These are phyloP conservation scores for Tapirus indicus DNA, from an alignment of 2,797 vertebrate species.

Conservation along the genomic window DNA sequence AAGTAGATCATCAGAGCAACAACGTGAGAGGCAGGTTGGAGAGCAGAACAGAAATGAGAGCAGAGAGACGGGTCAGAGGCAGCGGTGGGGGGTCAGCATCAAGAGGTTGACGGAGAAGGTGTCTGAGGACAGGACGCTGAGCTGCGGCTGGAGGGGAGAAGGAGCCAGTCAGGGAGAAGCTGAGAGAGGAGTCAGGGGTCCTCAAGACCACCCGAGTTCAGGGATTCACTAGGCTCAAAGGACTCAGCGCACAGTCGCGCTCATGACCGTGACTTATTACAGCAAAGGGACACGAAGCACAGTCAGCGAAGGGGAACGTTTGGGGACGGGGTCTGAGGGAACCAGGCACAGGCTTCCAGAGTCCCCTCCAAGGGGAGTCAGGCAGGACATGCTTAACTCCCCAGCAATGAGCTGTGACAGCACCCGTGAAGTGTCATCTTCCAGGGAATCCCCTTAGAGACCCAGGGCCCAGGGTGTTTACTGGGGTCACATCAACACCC, in stretches of 20 bases:
- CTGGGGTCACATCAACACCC: too few relatives aligned
- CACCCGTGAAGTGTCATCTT: fast-evolving
- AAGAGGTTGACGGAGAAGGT: fast-evolving
- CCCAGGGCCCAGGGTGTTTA: background rate
- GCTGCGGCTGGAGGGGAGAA: background rate
- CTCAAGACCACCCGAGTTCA: too few relatives aligned
- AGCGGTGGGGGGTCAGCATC: background rate
- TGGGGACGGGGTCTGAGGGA: too few relatives aligned
- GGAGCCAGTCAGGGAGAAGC: fast-evolving
- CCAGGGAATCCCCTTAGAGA: background rate
- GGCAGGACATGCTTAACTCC: too few relatives aligned
- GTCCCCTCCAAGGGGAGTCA: background rate
- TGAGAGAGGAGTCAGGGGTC: background rate
- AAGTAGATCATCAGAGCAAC: too few relatives aligned
- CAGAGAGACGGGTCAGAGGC: background rate
- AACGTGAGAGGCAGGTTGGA: background rate
- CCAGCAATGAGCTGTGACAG: background rate
- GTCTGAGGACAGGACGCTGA: fast-evolving
- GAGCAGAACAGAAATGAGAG: background rate
- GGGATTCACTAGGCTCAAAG: too few relatives aligned
- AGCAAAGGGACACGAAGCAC: background rate
- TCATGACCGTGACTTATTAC: too few relatives aligned
- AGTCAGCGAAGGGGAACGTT: background rate
- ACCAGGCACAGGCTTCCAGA: background rate
- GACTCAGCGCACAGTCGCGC: too few relatives aligned